Evolutionary conservation across 2,113 vertebrate species (phyloP).

Genomic region (Oryctolagus cuniculus): DNA sequence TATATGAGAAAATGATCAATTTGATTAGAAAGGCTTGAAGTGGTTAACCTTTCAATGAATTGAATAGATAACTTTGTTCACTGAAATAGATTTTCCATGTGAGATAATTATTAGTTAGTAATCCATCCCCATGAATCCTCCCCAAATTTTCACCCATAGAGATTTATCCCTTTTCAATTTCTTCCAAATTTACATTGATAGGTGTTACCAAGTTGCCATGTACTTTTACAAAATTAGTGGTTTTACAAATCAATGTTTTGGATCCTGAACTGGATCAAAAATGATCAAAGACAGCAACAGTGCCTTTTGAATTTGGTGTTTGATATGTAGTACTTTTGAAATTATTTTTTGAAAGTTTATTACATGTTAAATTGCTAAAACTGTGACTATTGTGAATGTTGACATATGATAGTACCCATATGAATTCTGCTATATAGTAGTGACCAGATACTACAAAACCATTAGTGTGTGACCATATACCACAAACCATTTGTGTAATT

Average conservation of each 20-base stretch:
- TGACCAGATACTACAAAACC: neutral
- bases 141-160: neutral
- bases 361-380: neutral
- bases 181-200: neutral
- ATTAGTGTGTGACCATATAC: neutral
- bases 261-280: neutral
- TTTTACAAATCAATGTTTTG: neutral
- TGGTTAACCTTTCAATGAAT: neutral
- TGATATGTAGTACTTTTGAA: neutral
- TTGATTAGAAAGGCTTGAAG: conserved; percentile 10
- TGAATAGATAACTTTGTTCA: neutral
- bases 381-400: neutral
- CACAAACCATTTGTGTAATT: neutral
- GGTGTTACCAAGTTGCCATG: neutral
- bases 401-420: neutral
- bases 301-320: neutral
- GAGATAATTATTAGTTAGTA: neutral
- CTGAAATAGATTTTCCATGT: neutral
- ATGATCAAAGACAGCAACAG: neutral
- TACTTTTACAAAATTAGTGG: neutral
- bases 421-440: neutral
- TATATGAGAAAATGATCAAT: neutral
- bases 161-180: neutral
- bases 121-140: neutral
- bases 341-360: neutral